Conservation (phyloP, 2,797 vertebrate species). For the Artibeus jamaicensis region DNA sequence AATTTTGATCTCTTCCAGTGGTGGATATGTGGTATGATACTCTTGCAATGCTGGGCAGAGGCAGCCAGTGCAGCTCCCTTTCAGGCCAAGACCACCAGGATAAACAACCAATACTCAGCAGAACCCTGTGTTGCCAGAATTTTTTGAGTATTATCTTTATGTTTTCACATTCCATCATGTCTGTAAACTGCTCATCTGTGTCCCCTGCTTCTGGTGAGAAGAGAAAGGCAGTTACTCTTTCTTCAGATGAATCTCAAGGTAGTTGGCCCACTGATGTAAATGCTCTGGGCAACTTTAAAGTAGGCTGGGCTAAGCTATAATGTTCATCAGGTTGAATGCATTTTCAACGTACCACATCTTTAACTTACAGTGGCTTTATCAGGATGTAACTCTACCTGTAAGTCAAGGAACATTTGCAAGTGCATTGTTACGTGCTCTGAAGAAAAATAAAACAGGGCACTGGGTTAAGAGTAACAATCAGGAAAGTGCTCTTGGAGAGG, state of each 20-base stretch:
- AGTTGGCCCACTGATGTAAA: neutral
- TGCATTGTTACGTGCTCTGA: neutral
- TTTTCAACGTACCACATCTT: neutral
- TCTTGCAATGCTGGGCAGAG: neutral
- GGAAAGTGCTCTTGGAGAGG: neutral
- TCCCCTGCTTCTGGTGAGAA: neutral
- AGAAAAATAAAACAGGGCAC: neutral
- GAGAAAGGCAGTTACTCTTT: neutral
- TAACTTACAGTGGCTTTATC: neutral
- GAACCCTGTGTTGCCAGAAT: neutral
- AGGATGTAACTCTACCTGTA: neutral
- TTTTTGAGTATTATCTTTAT: neutral
- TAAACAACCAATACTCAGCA: neutral
- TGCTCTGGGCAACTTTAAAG: neutral
- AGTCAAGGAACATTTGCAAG: neutral
- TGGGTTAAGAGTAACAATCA: neutral
- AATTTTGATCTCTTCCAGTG: neutral
- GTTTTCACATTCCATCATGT: neutral
- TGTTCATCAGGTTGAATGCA: neutral
- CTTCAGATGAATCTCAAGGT: neutral
- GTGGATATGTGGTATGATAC: neutral
- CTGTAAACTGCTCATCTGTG: neutral
- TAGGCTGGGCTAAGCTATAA: neutral
- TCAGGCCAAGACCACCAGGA: neutral
- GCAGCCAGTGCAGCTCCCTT: too few species aligned